phyloP scores from a whole-genome alignment of 2,113 vertebrate genomes.

The Lota lota region DNA sequence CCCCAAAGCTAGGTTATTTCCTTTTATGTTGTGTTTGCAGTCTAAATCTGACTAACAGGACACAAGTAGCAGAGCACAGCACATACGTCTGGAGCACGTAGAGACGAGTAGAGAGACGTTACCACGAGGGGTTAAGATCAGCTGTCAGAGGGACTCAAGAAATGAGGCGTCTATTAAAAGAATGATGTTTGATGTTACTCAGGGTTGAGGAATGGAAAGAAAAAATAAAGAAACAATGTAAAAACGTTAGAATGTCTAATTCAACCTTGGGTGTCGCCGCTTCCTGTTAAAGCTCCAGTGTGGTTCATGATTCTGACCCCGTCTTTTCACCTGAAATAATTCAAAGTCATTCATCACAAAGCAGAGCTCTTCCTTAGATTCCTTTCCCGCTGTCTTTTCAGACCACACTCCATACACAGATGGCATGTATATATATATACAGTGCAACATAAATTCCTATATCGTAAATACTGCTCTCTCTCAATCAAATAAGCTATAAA shows the following conservation, averaged over 20 bases:
- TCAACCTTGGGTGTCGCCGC: constrained; percentile 56
- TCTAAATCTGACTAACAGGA: constrained; percentile 76
- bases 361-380: constrained; percentile 25
- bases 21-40: constrained; percentile 74
- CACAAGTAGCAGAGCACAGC: constrained; percentile 67
- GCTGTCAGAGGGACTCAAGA: constrained; percentile 56
- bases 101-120: constrained; percentile 72
- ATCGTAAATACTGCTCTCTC: constrained; percentile 73
- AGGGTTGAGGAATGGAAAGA: too few relatives aligned
- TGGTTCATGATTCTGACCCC: constrained; percentile 50
- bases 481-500: constrained; percentile 65
- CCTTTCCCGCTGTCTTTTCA: too few relatives aligned
- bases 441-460: constrained; percentile 61
- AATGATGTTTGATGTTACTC: constrained; percentile 8
- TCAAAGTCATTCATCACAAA: constrained; percentile 36
- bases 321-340: constrained; percentile 32
- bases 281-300: constrained; percentile 21
- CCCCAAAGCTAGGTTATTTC: constrained; percentile 72
- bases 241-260: constrained; percentile 50
- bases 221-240: neutral
- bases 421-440: constrained; percentile 49
- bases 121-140: constrained; percentile 69
- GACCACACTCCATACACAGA: neutral
- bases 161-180: constrained; percentile 56
- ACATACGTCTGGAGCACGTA: constrained; percentile 72